Base-by-base conservation (phyloP, 2,113 vertebrate genomes). In the Dipodomys spectabilis region DNA sequence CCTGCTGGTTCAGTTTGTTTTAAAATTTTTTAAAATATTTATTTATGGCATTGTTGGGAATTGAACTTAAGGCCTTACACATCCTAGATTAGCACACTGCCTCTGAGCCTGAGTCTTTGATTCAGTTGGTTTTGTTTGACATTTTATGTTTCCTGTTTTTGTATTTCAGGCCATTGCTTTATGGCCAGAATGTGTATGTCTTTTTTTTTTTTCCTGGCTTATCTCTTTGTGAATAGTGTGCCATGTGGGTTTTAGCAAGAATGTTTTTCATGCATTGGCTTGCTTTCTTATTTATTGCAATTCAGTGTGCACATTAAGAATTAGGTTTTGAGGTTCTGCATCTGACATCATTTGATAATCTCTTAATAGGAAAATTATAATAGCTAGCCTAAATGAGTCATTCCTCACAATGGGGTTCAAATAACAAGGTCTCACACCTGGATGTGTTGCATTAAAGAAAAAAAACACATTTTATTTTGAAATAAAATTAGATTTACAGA, bases 401-500 rank as follows among this genome's bases (percentile, higher is more conserved):
- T 93, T 96, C 75, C 78, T 89, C 45, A 92, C 35, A 82, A 7
- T 77, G 35, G 22, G 45, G 8, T 79, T 90, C 5, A 93, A 79
- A 92, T 28, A 85, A 62, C 53, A 60, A 83, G 75, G 67, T 93
- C 20, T 91, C 10, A 94, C 19, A 79, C 72, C 74, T 94, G 16
- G 65, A 96, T 93, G 85, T 95, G 53, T 73, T 91, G 30, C 71
- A 75, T 90, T 84, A 64, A 92, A 93, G 92, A 83, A 79, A 32
- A 81, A 62, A 64, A 22, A 0, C 11, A n/a, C 8, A 81, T 94
- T 86, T 92, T 45, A 82, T 80, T 93, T 93, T 69, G 74, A 80
- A 92, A 92, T 92, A 93, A 82, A 92, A 83, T 80, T 91, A 93
- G 85, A 90, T 62, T 93, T 86, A 93, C 6, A 71, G 25, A 75